Base-by-base conservation (phyloP, 2,888 invertebrate genomes). In the Cepaea hortensis region DNA sequence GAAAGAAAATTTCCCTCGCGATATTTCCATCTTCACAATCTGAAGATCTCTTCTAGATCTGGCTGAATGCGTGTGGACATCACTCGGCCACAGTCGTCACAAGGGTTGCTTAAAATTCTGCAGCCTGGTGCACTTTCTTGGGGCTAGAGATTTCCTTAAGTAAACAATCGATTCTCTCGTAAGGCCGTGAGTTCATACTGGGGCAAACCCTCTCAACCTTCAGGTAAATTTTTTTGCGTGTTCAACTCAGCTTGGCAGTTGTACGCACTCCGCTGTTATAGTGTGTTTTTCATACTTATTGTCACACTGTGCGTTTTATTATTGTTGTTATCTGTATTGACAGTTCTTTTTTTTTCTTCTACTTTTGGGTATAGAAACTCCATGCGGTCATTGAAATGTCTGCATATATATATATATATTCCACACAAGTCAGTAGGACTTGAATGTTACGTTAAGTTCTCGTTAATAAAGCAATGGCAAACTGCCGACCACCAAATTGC, bases 161-260 rank as follows among this genome's bases (percentile, higher is more conserved):
- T 55, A 82, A 82, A 82, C 72, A 55, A 82, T 82, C 82, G 72
- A 82, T 82, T 82, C n/a, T 73, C 70, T 72, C 18, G 35, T n/a
- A 48, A 73, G 15, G 70, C 82, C 55, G 48, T 48, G 72, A 61
- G 72, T 72, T 79, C 15, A 23, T 35, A 35, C 35, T 79, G 62
- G n/a, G 35, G 23, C 35, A 50, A 23, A 5, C 20, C n/a, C 79
- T 35, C 79, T 79, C 35, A 61, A 62, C 62, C 35, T 79, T 62
- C 13, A 62, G 79, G 35, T 79, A 61, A 23, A 55, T 62, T 61
- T 62, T 79, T 79, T 68, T 68, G 35, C 35, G 20, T 15, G 11
- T 79, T 62, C 15, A 23, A 79, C 79, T 79, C 79, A 62, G 62
- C 79, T 62, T 62, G 62, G 62, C 79, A 79, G 4, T 62, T 62